Evolutionary conservation across 2,888 invertebrate genomes (phyloP).

Genomic region (Torymus aiolomorphi): DNA sequence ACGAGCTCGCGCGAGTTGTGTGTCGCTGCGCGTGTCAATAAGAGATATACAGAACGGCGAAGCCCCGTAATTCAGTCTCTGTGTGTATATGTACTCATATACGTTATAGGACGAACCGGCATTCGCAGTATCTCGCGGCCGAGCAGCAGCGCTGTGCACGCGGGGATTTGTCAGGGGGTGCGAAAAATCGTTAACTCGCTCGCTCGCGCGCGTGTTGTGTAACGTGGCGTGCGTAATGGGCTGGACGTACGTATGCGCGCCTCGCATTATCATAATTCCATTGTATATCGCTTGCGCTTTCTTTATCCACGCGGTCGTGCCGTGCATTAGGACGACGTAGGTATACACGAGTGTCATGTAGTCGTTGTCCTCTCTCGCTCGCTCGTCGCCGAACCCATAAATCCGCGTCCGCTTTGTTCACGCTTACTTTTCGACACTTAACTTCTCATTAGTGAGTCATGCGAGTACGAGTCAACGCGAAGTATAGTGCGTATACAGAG

Average conservation of each 20-base stretch:
- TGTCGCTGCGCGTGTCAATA: slow-evolving; percentile 54
- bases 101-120: slow-evolving; percentile 20
- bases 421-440: slow-evolving; percentile 45
- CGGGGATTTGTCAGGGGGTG: neutral
- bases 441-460: slow-evolving; percentile 57
- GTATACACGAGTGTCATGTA: neutral
- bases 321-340: neutral
- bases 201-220: neutral
- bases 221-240: slow-evolving; percentile 49
- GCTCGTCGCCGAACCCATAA: slow-evolving; percentile 40
- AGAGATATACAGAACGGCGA: slow-evolving; percentile 32
- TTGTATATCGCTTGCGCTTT: slow-evolving; percentile 42
- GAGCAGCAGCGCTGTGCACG: slow-evolving; percentile 1
- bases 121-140: slow-evolving; percentile 40
- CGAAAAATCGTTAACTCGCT: slow-evolving; percentile 32
- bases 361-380: neutral
- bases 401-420: slow-evolving; percentile 35
- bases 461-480: too few species aligned
- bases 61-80: slow-evolving; percentile 48
- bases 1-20: slow-evolving; percentile 3
- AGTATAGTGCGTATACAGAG: too few species aligned
- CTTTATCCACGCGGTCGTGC: slow-evolving; percentile 20
- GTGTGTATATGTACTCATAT: too few species aligned
- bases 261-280: slow-evolving; percentile 53
- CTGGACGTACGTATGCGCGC: slow-evolving; percentile 2